Base-by-base conservation (phyloP, 2,888 invertebrate species). In the Macrosoma leucophasiata region DNA sequence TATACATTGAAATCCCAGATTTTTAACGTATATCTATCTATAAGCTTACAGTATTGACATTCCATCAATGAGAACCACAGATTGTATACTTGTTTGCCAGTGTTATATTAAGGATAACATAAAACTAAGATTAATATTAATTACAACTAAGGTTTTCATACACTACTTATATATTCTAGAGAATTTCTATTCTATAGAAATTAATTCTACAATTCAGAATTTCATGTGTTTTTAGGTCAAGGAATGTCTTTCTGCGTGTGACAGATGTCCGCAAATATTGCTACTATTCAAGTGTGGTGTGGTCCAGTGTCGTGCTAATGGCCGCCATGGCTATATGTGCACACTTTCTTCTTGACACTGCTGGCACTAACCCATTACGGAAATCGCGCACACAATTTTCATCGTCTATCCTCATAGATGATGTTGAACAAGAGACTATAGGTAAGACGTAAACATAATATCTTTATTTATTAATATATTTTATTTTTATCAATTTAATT, bases 201-300 rank as follows among this genome's bases (percentile, higher is more conserved):
- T 17, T 31, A 17, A 19, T 3, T 26, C 5, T n/a, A 29, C 9
- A 14, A 13, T 15, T 32, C 15, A 11, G 29, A n/a, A n/a, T 17
- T 22, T 13, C 3, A 19, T 22, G 4, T 28, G 3, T n/a, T 9
- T 78, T 26, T 63, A 91, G 93, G 55, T 94, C 94, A 3, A 85
- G 93, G 26, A 94, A 94, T 66, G 93, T 95, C 3, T 95, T 94
- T 55, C 72, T 95, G 3, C 85, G 94, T 34, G 92, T 94, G 35
- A 94, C 94, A 0, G 94, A 95, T 69, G 92, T 93, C 0, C 88
- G 90, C 39, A 94, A 94, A 73, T 95, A 94, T 63, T 94, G 94
- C 58, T 94, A 94, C 60, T 95, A 95, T 62, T 94, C 94, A 0
- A 86, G 86, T 21, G 94, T 92, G 50, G 92, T 92, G 1, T 94